These are phyloP conservation scores for Anser brachyrhynchus DNA, from an alignment of 2,113 vertebrate genomes.

Conservation along the genomic window DNA sequence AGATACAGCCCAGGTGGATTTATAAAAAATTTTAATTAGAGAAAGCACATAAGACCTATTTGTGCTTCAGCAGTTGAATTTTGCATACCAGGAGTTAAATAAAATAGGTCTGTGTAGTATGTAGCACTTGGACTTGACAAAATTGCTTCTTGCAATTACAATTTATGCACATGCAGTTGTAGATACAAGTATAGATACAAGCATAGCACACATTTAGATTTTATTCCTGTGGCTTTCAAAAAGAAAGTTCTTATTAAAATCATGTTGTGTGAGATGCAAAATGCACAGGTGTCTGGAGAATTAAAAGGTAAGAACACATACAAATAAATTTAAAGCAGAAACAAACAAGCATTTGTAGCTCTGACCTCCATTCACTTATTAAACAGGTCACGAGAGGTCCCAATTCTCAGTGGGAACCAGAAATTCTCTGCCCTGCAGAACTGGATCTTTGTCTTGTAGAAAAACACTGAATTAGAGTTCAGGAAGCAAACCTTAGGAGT, in stretches of 20 bases:
- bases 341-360: neutral
- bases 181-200: fast-evolving
- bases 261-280: neutral
- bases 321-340: neutral
- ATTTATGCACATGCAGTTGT: neutral
- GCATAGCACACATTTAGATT: neutral
- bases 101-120: neutral
- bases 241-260: neutral
- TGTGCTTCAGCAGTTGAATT: neutral
- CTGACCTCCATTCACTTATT: neutral
- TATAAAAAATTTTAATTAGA: slow-evolving; percentile 69
- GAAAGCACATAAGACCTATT: slow-evolving; percentile 38
- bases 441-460: neutral
- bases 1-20: slow-evolving; percentile 51
- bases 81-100: neutral
- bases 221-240: neutral
- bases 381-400: neutral
- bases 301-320: neutral
- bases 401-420: neutral
- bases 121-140: neutral
- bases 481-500: neutral
- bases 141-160: neutral
- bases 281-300: neutral
- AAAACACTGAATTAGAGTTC: neutral
- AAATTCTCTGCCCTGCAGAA: neutral